Evolutionary conservation across 2,113 vertebrate species (phyloP).

Genomic region (Butastur rufipennis): DNA sequence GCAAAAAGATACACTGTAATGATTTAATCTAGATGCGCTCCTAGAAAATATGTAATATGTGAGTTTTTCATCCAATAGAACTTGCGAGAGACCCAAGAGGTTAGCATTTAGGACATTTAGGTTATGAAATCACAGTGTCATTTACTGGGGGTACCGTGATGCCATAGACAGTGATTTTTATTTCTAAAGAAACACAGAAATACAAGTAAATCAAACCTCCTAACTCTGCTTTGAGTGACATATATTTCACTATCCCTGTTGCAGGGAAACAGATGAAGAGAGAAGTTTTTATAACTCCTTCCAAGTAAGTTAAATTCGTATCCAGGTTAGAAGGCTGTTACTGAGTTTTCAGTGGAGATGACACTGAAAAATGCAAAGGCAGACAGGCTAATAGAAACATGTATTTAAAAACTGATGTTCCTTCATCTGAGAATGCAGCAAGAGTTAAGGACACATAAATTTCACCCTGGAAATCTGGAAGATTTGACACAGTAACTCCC

Average conservation of each 20-base stretch:
- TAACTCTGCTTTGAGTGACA: background rate
- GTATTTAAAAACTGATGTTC: background rate
- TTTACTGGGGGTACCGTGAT: background rate
- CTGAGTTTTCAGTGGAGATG: background rate
- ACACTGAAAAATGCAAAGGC: background rate
- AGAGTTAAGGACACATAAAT: background rate
- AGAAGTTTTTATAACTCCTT: background rate
- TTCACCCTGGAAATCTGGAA: background rate
- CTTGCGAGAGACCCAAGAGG: background rate
- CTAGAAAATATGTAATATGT: background rate
- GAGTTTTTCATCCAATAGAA: background rate
- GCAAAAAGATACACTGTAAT: background rate
- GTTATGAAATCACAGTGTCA: background rate
- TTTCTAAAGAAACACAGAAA: background rate
- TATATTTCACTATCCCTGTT: background rate
- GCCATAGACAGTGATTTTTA: background rate
- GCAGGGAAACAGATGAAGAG: background rate
- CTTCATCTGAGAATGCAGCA: background rate
- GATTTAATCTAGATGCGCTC: background rate
- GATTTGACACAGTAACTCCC: background rate
- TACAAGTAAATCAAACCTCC: background rate
- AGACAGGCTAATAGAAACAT: background rate
- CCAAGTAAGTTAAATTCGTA: background rate
- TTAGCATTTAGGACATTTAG: background rate
- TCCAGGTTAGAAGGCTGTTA: background rate